phyloP scores from a whole-genome alignment of 2,113 vertebrate species.

The cattle (Bos taurus) region ARS-UCD2.0 NC_037336.1:31602501-31603000 shows the following conservation, averaged over 20 bases:
- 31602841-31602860: slow-evolving; percentile 29
- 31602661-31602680: not conserved
- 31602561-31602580: not conserved
- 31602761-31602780: not conserved
- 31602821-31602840: slow-evolving; percentile 60
- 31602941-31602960: slow-evolving; percentile 37
- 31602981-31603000: slow-evolving; percentile 30
- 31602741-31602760: slow-evolving; percentile 33
- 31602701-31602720: not conserved
- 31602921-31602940: slow-evolving; percentile 47
- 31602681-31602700: not conserved
- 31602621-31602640: not conserved
- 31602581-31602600: not conserved
- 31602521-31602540: not conserved
- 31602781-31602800: slow-evolving; percentile 10
- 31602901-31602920: slow-evolving; percentile 36
- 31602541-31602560: not conserved
- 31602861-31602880: slow-evolving; percentile 38
- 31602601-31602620: not conserved
- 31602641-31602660: not conserved
- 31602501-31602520: not conserved
- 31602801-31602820: slow-evolving; percentile 55
- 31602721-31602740: not conserved
- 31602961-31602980: slow-evolving; percentile 16
- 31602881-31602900: slow-evolving; percentile 61